A percentile compares a stretch with the other conserved stretches of the same genome.
Evolutionary conservation across 2,113 vertebrate species (phyloP).

Genomic region (Perca flavescens): DNA sequence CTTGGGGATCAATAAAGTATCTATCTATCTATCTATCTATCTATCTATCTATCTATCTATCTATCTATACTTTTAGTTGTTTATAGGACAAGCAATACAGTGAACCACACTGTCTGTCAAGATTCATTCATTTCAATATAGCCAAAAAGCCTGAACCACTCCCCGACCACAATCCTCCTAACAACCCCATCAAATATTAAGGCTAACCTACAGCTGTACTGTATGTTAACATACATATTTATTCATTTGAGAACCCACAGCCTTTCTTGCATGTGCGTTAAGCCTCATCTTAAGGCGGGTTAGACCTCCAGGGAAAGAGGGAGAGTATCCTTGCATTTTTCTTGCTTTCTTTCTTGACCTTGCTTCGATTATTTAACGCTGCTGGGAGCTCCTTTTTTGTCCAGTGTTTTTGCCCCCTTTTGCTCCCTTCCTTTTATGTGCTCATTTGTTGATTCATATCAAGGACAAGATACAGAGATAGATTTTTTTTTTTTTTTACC

Average conservation of each 20-base stretch:
- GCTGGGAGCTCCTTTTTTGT: conserved; percentile 13
- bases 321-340: conserved; percentile 1
- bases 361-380: neutral
- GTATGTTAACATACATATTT: conserved; percentile 9
- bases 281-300: neutral
- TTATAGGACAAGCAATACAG: conserved; percentile 5
- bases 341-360: conserved; percentile 23
- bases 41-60: neutral
- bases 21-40: no score
- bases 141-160: neutral
- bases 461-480: conserved; percentile 45
- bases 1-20: no score
- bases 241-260: conserved; percentile 20
- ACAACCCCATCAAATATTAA: conserved; percentile 45
- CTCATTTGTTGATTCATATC: conserved; percentile 54
- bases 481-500: neutral
- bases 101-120: conserved; percentile 1
- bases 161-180: neutral
- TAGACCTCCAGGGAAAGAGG: neutral
- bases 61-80: neutral
- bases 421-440: conserved; percentile 5
- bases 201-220: conserved; percentile 30
- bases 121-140: conserved; percentile 6
- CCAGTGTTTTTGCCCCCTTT: neutral
- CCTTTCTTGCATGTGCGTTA: neutral